phyloP scores from a whole-genome alignment of 2,113 vertebrate species.

The Nansenia antarctica region DNA sequence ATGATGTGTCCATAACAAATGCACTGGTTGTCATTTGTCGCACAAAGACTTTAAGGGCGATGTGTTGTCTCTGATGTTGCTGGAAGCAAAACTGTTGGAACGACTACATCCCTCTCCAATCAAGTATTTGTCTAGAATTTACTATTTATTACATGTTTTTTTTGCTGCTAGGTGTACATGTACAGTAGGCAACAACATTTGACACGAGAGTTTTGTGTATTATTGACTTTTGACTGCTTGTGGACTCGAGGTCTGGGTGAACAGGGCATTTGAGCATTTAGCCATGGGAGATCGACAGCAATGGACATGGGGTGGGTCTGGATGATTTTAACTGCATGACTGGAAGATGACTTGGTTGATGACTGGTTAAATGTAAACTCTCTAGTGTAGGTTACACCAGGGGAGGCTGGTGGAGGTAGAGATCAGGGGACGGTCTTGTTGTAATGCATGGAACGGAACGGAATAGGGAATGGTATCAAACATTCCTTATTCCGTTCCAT shows the following conservation, averaged over 20 bases:
- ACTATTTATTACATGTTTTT: not conserved
- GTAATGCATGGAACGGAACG: no score
- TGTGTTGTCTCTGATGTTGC: not conserved
- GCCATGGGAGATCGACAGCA: not conserved
- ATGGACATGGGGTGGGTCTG: not conserved
- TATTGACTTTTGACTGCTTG: not conserved
- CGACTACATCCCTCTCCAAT: not conserved
- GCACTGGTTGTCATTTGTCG: slow-evolving; percentile 47
- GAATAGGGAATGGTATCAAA: no score
- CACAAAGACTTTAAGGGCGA: slow-evolving; percentile 27
- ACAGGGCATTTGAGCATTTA: not conserved
- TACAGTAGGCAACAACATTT: not conserved
- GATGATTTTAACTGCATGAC: not conserved
- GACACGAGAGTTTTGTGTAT: not conserved
- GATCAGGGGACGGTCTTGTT: no score
- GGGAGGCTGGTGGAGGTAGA: no score
- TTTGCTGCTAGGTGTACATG: not conserved
- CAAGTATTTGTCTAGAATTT: not conserved
- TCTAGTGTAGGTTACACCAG: not conserved
- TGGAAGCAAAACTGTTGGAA: not conserved
- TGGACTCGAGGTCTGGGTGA: not conserved
- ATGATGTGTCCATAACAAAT: slow-evolving; percentile 21
- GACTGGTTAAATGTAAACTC: not conserved
- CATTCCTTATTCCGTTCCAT: no score
- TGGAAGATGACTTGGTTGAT: no score